Evolutionary conservation across 92 coral and sea anemone species (phyloP).

Genomic region (Porites divaricata): DNA sequence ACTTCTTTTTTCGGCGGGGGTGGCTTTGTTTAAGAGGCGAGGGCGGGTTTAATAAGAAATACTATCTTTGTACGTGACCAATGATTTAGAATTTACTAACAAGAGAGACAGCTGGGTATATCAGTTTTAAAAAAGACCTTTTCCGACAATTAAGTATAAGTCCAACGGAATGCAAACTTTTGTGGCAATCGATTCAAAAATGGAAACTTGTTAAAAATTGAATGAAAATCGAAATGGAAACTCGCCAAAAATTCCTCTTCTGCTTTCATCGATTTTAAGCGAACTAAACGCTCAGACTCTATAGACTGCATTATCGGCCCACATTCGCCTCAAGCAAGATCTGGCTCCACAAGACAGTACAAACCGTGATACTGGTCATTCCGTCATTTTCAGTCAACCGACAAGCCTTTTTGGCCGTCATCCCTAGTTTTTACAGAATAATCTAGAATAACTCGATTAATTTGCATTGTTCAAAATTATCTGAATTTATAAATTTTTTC

Average conservation of each 20-base stretch:
- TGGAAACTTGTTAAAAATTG: background rate
- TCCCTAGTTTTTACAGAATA: background rate
- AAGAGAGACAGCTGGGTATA: background rate
- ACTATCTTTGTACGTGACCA: conserved; percentile 22
- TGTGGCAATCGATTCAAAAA: conserved; percentile 4
- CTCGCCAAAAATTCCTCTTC: background rate
- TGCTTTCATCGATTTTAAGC: background rate
- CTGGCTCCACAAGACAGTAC: background rate
- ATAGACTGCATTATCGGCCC: too few species aligned
- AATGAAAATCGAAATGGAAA: background rate
- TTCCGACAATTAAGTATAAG: conserved; percentile 3
- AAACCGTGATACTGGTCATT: background rate
- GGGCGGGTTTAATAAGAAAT: background rate
- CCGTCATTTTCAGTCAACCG: background rate
- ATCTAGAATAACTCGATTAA: background rate
- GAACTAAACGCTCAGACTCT: background rate
- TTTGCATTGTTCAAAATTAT: background rate
- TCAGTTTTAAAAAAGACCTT: background rate
- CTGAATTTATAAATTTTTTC: background rate
- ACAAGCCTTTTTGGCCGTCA: background rate
- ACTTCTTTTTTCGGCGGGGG: background rate
- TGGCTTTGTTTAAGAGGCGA: background rate
- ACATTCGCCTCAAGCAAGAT: too few species aligned
- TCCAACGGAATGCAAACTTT: background rate
- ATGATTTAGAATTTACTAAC: background rate